Base-by-base conservation (phyloP, 2,113 vertebrate species). In the Patagioenas fasciata region DNA sequence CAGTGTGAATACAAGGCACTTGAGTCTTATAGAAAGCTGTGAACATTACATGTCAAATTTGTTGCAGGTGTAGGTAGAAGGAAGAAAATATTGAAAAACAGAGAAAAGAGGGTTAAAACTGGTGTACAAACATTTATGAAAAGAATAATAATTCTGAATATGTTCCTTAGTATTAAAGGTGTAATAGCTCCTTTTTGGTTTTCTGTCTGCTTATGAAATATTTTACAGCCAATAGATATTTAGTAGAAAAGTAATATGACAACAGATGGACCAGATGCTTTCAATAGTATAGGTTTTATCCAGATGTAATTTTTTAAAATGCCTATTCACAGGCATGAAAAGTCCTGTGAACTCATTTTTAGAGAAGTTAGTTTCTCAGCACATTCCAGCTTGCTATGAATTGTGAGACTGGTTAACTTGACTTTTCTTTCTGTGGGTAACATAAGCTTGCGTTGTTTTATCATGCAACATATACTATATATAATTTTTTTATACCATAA, bases 21-120 rank as follows among this genome's bases (percentile, higher is more conserved):
- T 10, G 56, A 97, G 75, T 84, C 70, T 92, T 79, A 65, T 61
- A 48, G 80, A 95, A 74, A 95, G 74, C 91, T 96, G 91, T 81
- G 94, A 95, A 93, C 51, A 54, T 91, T 83, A 85, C 9, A 9
- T 91, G 78, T 74, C 84, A 95, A 85, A 95, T 95, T 80, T 53
- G 51, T 90, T 95, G 70, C 93, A 97, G 92, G 91, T 96, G 92
- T 79, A 93, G 62, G 70, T 84, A 95, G 85, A 91, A 94, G 77
- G 38, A 62, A 80, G 50, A 71, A 95, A 91, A 91, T 62, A 72
- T 16, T 65, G 71, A 38, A 91, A 93, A 69, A 28, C 23, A 56
- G 50, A 72, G 51, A 65, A 74, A 74, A 53, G 28, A 56, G 34
- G 42, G 38, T 56, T 71, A 85, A 74, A 95, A 54, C 7, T 34